These are phyloP conservation scores for Anser brachyrhynchus DNA, from an alignment of 2,113 vertebrate species.

Conservation along the genomic window DNA sequence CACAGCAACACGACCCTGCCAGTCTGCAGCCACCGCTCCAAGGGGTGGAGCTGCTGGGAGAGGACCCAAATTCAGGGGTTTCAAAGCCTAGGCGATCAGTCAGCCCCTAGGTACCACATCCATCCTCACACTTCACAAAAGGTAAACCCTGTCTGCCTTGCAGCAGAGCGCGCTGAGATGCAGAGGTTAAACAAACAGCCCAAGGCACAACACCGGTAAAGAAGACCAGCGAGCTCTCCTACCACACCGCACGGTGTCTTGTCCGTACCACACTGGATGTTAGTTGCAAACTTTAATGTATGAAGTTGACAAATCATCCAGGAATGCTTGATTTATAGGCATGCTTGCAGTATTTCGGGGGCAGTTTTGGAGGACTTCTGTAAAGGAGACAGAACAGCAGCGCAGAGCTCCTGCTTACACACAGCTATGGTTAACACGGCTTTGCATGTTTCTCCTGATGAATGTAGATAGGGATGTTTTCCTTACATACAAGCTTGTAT, in stretches of 20 bases:
- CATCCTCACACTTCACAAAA: not conserved
- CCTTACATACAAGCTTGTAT: slow-evolving; percentile 2
- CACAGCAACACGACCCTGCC: not conserved
- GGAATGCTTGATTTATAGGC: not conserved
- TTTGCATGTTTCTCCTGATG: not conserved
- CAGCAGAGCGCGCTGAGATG: not conserved
- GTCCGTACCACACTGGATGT: not conserved
- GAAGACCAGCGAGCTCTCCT: accelerated
- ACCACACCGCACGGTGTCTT: not conserved
- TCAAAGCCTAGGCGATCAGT: not conserved
- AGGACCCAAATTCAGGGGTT: not conserved
- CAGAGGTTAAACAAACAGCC: not conserved
- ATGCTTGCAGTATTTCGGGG: not conserved
- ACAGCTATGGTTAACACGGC: not conserved
- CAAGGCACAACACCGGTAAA: not conserved
- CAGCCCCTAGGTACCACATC: not conserved
- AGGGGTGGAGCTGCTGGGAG: not conserved
- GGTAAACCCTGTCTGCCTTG: not conserved
- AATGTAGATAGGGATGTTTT: not conserved
- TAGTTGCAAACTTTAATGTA: not conserved
- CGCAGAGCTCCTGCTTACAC: not conserved
- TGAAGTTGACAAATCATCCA: too few species aligned
- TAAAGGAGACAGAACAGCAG: not conserved
- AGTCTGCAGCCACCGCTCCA: not conserved
- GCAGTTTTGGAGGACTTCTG: not conserved